phyloP scores from a whole-genome alignment of 1,140 invertebrate species.

The Samia ricini region DNA sequence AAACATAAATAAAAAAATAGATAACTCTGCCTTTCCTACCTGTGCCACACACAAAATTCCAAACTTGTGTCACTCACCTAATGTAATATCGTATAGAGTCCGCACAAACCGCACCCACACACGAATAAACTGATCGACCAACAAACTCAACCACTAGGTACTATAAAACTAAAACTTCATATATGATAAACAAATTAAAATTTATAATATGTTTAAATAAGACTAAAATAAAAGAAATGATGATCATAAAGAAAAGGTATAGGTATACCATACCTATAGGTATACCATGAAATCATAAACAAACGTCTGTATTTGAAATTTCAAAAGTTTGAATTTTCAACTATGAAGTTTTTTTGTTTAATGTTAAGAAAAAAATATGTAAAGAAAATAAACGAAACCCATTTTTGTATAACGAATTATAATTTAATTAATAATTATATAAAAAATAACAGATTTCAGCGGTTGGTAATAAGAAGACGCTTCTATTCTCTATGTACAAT shows the following conservation, averaged over 20 bases:
- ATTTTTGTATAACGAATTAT: background rate
- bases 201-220: too few relatives aligned
- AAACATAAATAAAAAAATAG: background rate
- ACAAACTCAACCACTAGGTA: background rate
- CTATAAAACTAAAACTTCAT: too few relatives aligned
- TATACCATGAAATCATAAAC: too few relatives aligned
- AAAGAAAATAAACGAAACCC: background rate
- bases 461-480: background rate
- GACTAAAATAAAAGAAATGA: too few relatives aligned
- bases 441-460: constrained; percentile 1
- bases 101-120: background rate
- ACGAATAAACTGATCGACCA: too few relatives aligned
- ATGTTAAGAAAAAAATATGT: background rate
- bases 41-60: constrained; percentile 68
- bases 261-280: too few relatives aligned
- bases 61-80: constrained; percentile 74
- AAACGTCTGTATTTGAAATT: too few relatives aligned
- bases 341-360: too few relatives aligned
- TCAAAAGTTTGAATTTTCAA: too few relatives aligned
- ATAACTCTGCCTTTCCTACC: constrained; percentile 60
- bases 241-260: too few relatives aligned
- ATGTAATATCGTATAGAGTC: background rate
- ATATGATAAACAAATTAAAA: too few relatives aligned
- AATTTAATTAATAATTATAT: background rate
- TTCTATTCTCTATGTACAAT: too few relatives aligned